Evolutionary conservation across 2,888 invertebrate genomes (phyloP), one percentile per base, ranked within the genome.

Genomic region (Gari tellinella): DNA sequence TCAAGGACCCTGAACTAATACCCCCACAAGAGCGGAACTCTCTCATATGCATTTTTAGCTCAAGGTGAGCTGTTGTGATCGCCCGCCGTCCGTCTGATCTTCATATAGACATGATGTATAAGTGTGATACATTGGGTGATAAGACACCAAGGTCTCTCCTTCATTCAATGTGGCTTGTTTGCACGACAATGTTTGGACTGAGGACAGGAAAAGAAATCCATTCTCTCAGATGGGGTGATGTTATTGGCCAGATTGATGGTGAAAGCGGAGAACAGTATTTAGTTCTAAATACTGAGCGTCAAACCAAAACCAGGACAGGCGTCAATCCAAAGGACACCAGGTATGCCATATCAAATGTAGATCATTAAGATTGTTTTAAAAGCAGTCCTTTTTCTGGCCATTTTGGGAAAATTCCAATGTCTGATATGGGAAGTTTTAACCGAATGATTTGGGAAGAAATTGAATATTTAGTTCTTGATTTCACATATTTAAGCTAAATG

Each of bases 271-370:
- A 17, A 15, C 46, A 66, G 45, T 72, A 66, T 21, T 12, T 66
- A 1, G 38, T 62, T 15, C 49, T 52, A 12, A 21, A 53, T 25
- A 51, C 40, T 14, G 74, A 74, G 12, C 21, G 61, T 26, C 64
- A 64, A 37, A 73, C 60, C 0, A 73, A 73, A 64, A 73, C 67
- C 26, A 58, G 68, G 49, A 64, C 68, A 17, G 58, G 68, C 2
- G 41, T n/a, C 10, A 74, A 68, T 48, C 55, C 68, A 41, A 45
- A 48, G 21, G 67, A 67, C 37, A 43, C 56, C 10, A 23, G 67
- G 58, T 62, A 73, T 52, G 37, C 31, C 26, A n/a, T 25, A 14
- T 5, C 25, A n/a, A n/a, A n/a, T n/a, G n/a, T n/a, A n/a, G n/a
- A n/a, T n/a, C n/a, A n/a, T n/a, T n/a, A n/a, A n/a, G n/a, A n/a